Evolutionary conservation across 2,797 vertebrate genomes (phyloP), one percentile per base, ranked within the genome.

Genomic region (Hippopotamyrus pictus): DNA sequence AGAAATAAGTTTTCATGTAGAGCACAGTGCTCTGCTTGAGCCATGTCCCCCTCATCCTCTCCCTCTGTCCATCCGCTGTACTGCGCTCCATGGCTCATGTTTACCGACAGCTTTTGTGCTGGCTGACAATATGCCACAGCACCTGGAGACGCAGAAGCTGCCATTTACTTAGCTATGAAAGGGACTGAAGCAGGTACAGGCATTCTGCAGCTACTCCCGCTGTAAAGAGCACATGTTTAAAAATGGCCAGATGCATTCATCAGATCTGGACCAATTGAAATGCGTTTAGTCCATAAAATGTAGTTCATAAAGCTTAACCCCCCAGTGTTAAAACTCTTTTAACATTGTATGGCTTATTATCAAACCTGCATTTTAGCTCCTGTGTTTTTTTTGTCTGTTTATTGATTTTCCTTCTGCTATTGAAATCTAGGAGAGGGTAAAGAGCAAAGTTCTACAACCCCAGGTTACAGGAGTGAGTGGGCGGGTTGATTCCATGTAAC

Each of bases 81-180:
- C n/a, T 46, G 3, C 3, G 69, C n/a, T 69, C 76, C 62, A 62
- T 3, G 1, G 41, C 9, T n/a, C 84, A 0, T 50, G 37, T 17
- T 86, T 5, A 2, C 19, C 88, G 86, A 33, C 0, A 17, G 90
- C 90, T 89, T 82, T 1, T 2, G 25, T 33, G 33, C 83, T 84
- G 59, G 89, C 51, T 33, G 3, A 90, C 5, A 12, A 22, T 37
- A 0, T 84, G 91, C 25, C 85, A 85, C 90, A 89, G 88, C 87
- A 11, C 46, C 3, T 25, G 14, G 86, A 7, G 0, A 1, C 51
- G 0, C 25, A 88, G 90, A 88, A 62, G 79, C 17, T 41, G 89
- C n/a, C 33, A n/a, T 14, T 90, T 90, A 76, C 90, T 90, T 19
- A 76, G 48, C 65, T 53, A 82, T 0, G 6, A 62, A 5, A 82